These are phyloP conservation scores for Gorilla gorilla DNA, from an alignment of 2,113 vertebrate genomes.

Conservation along the genomic window DNA sequence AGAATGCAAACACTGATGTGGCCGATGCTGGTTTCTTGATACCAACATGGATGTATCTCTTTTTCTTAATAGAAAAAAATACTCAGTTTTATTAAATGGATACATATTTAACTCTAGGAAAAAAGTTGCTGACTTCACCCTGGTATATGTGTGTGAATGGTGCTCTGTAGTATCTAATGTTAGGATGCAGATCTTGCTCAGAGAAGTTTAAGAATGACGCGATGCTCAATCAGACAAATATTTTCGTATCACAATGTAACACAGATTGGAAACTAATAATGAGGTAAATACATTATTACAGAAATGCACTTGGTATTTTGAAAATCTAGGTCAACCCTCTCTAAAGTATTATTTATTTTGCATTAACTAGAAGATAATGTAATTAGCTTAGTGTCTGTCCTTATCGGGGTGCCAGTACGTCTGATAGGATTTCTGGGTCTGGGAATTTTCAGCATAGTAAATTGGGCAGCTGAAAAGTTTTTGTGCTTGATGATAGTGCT, in stretches of 20 bases:
- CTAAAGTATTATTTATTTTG: conserved; percentile 13
- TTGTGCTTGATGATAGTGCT: neutral
- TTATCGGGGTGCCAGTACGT: neutral
- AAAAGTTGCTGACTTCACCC: neutral
- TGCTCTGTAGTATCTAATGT: neutral
- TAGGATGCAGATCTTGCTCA: neutral
- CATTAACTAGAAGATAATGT: neutral
- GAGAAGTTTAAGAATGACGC: neutral
- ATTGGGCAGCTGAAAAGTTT: neutral
- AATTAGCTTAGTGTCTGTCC: neutral
- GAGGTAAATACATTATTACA: neutral
- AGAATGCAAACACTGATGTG: neutral
- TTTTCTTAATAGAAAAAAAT: neutral
- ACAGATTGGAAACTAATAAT: neutral
- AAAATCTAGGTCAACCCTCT: neutral
- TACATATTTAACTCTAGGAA: neutral
- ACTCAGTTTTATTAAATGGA: neutral
- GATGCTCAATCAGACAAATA: neutral
- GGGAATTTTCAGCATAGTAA: neutral
- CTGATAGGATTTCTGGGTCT: neutral
- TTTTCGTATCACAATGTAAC: neutral
- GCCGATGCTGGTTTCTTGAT: neutral
- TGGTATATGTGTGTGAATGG: neutral
- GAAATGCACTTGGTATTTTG: neutral
- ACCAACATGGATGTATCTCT: neutral